A percentile compares a stretch with the other conserved stretches of the same genome.
Evolutionary conservation across 2,113 vertebrate genomes (phyloP).

Genomic region (Glaucidium brasilianum): DNA sequence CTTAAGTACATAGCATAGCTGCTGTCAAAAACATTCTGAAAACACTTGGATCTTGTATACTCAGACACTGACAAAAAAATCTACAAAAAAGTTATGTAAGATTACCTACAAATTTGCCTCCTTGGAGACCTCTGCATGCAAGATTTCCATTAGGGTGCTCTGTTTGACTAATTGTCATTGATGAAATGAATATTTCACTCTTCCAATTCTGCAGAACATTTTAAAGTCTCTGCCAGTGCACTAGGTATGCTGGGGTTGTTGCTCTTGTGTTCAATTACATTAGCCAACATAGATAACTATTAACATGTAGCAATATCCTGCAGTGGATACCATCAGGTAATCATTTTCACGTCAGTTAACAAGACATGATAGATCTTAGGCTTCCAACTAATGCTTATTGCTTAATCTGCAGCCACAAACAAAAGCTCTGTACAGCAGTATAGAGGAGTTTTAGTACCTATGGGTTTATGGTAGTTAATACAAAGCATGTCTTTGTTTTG

Average conservation of each 20-base stretch:
- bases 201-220: neutral
- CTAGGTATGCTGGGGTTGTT: neutral
- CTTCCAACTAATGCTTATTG: neutral
- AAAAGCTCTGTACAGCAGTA: neutral
- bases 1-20: constrained; percentile 48
- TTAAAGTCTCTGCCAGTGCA: neutral
- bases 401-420: neutral
- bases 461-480: neutral
- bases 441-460: neutral
- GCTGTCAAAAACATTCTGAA: neutral
- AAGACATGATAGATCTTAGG: neutral
- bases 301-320: constrained; percentile 9
- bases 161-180: neutral
- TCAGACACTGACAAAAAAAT: neutral
- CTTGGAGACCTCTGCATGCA: neutral
- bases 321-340: neutral
- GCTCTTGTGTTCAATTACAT: constrained; percentile 1
- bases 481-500: accelerated
- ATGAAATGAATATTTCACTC: neutral
- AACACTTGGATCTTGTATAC: constrained; percentile 10
- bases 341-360: neutral
- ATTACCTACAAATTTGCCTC: neutral
- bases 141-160: neutral
- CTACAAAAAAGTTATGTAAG: neutral
- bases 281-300: constrained; percentile 3